Evolutionary conservation across 92 coral and sea anemone genomes (phyloP).

Genomic region (Porites divaricata): DNA sequence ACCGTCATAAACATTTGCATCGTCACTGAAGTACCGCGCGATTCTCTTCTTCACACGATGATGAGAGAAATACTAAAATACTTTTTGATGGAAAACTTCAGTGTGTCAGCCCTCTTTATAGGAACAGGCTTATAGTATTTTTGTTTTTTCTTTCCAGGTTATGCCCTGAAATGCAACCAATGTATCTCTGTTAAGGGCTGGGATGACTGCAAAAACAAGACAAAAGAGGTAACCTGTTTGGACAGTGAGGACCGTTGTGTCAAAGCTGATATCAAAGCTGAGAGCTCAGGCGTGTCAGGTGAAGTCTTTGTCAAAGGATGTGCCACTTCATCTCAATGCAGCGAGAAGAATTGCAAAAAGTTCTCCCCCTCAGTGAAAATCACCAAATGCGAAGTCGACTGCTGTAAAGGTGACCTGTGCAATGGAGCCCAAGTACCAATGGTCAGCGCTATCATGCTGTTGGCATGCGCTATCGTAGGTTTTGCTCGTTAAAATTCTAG

Average conservation of each 20-base stretch:
- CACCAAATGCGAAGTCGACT: slow-evolving; percentile 42
- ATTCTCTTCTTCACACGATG: too few relatives aligned
- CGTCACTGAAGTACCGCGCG: too few relatives aligned
- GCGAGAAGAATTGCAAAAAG: slow-evolving; percentile 15
- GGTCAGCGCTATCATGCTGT: slow-evolving; percentile 47
- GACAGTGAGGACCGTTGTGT: slow-evolving; percentile 14
- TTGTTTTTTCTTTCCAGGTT: neutral
- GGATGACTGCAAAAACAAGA: neutral
- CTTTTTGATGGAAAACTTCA: too few relatives aligned
- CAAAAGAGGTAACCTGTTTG: neutral
- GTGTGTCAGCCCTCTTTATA: too few relatives aligned
- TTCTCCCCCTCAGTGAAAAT: neutral
- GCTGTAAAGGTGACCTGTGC: slow-evolving; percentile 52
- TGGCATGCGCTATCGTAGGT: slow-evolving; percentile 53
- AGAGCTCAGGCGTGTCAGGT: neutral
- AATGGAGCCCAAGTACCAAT: slow-evolving; percentile 45
- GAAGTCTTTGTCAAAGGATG: neutral
- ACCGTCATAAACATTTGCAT: too few relatives aligned
- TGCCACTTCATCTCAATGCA: neutral
- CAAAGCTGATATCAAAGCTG: neutral
- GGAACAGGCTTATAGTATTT: too few relatives aligned
- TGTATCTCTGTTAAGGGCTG: neutral
- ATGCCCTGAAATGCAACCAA: slow-evolving; percentile 6
- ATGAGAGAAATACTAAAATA: too few relatives aligned
- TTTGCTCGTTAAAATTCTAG: neutral